phyloP scores from a whole-genome alignment of 1,140 invertebrate genomes.

The Argopecten irradians region DNA sequence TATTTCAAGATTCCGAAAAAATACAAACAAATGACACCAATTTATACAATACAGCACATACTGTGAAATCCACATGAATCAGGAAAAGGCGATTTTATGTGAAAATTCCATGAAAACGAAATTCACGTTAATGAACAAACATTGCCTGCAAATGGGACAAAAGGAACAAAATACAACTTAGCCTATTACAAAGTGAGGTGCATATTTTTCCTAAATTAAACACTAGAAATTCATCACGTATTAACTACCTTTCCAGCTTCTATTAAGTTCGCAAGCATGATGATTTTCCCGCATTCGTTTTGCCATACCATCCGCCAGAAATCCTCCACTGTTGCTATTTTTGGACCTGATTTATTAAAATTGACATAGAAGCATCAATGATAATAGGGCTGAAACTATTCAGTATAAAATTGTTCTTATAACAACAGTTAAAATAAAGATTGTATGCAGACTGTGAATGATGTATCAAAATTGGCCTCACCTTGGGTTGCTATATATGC shows the following conservation, averaged over 20 bases:
- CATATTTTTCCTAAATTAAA: constrained; percentile 89
- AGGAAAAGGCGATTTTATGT: background rate
- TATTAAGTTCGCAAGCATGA: constrained; percentile 63
- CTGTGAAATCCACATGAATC: background rate
- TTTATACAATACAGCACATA: too few species aligned
- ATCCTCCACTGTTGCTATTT: constrained; percentile 52
- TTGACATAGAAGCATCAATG: background rate
- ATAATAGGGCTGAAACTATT: too few species aligned
- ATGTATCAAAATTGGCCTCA: background rate
- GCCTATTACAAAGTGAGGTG: too few species aligned
- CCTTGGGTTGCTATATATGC: background rate
- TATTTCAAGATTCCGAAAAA: too few species aligned
- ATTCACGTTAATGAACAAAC: constrained; percentile 81
- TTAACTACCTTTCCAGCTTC: constrained; percentile 57
- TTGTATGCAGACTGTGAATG: too few species aligned
- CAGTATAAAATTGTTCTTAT: too few species aligned
- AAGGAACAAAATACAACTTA: too few species aligned
- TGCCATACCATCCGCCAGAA: constrained; percentile 68
- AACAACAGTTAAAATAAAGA: too few species aligned
- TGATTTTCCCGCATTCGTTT: constrained; percentile 48
- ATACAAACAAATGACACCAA: too few species aligned
- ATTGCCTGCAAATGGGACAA: constrained; percentile 97
- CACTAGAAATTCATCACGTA: background rate
- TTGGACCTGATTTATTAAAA: constrained; percentile 43
- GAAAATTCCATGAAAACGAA: background rate